Base-by-base conservation (phyloP, 2,888 invertebrate genomes). In the Tetragonula carbonaria region DNA sequence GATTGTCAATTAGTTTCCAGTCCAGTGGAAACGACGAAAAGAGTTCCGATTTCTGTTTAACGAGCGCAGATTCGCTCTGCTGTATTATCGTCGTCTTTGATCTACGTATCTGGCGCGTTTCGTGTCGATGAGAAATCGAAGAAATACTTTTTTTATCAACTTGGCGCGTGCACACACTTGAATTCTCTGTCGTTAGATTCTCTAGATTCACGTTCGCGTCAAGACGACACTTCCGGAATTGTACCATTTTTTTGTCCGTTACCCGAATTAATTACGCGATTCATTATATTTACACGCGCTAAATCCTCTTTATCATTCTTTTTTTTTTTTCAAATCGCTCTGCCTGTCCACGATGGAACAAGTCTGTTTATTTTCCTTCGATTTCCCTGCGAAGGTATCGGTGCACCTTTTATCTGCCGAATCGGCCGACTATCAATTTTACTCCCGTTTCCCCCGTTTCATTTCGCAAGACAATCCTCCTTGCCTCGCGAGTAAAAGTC, bases 321-420 rank as follows among this genome's bases (percentile, higher is more conserved):
- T 23, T 3, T 5, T 23, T 13, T n/a, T 21, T 18, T 53, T 5
- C 45, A 1, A 45, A 28, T n/a, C 71, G 38, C 23, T n/a, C n/a
- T n/a, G 18, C 53, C 16, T 57, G 51, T 71, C 21, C 23, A 28
- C 59, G 72, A n/a, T 23, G 38, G 66, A 66, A 23, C 16, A 23
- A 55, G 50, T 73, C 38, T 76, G 76, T 80, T 83, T 83, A 73
- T 75, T 76, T 68, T 65, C 55, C 51, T 62, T 67, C 62, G 73
- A 80, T 53, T 80, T 72, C 75, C 68, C 63, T 57, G n/a, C 53
- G 21, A 55, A 55, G 50, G 38, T 55, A n/a, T 66, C 72, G 65
- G 57, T 57, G 38, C 74, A 33, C 70, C 45, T 33, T 79, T 21
- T 45, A 50, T 23, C 33, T 65, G 50, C 59, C 59, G 4, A 0